A percentile compares a stretch with the other conserved stretches of the same genome.
phyloP scores from a whole-genome alignment of 1,140 invertebrate species.

The Zaprionus kolodkinae region DNA sequence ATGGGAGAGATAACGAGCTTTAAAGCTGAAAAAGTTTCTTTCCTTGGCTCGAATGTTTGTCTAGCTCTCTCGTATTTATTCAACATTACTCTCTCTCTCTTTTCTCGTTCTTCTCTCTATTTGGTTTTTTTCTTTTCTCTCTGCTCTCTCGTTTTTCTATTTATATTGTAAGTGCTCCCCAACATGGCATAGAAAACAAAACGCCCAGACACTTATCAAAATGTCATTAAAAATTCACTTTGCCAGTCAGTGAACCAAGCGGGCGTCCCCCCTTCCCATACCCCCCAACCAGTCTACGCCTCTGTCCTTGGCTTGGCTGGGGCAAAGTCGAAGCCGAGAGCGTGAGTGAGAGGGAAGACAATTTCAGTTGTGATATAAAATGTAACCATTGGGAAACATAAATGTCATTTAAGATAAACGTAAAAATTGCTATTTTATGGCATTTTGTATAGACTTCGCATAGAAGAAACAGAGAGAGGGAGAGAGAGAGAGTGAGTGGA shows the following conservation, averaged over 20 bases:
- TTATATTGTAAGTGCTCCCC: conserved; percentile 18
- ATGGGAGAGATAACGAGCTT: background rate
- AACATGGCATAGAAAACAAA: conserved; percentile 23
- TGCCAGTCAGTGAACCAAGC: conserved; percentile 29
- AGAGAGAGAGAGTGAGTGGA: conserved; percentile 30
- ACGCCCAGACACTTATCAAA: conserved; percentile 68
- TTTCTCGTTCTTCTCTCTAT: background rate
- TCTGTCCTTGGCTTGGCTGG: background rate
- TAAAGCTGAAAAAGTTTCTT: conserved; percentile 4
- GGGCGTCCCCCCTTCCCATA: background rate
- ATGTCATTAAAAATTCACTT: conserved; percentile 77
- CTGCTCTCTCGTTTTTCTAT: background rate
- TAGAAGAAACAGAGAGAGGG: conserved; percentile 22
- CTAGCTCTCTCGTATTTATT: conserved; percentile 31
- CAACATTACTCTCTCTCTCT: conserved; percentile 9
- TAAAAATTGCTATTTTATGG: conserved; percentile 76
- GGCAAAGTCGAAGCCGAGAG: conserved; percentile 21
- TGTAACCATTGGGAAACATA: conserved; percentile 79
- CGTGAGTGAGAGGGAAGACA: conserved; percentile 13
- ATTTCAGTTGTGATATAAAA: conserved; percentile 74
- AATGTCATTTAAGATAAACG: conserved; percentile 81
- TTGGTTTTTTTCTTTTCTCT: background rate
- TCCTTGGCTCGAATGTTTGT: conserved; percentile 8
- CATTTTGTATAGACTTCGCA: conserved; percentile 55
- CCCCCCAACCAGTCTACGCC: background rate